These are phyloP conservation scores for Pangasianodon gigas DNA, from an alignment of 2,113 vertebrate species.

Conservation along the genomic window DNA sequence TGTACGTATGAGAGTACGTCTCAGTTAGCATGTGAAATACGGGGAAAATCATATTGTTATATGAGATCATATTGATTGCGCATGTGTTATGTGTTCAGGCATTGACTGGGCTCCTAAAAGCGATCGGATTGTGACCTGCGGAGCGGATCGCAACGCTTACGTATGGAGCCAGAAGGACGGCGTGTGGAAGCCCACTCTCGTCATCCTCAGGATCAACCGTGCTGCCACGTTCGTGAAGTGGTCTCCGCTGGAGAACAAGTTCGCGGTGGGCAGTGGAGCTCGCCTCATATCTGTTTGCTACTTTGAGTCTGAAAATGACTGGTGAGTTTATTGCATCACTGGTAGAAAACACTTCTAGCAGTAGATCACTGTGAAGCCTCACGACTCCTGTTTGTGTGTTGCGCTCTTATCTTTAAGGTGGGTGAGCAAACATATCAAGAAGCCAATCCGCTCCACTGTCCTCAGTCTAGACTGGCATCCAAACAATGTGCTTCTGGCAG, in stretches of 20 bases:
- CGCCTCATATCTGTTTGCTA: slow-evolving; percentile 98
- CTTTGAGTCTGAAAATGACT: slow-evolving; percentile 99
- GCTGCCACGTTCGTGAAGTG: slow-evolving; percentile 98
- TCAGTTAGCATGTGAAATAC: not conserved
- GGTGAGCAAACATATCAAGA: slow-evolving; percentile 99
- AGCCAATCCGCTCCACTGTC: slow-evolving; percentile 95
- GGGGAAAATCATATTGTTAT: too few relatives aligned
- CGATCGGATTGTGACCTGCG: slow-evolving; percentile 96
- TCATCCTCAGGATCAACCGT: slow-evolving; percentile 96
- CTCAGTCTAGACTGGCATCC: slow-evolving; percentile 99
- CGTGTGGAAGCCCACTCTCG: slow-evolving; percentile 95
- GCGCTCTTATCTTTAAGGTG: slow-evolving; percentile 77
- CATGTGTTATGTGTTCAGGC: slow-evolving; percentile 68
- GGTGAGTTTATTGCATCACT: slow-evolving; percentile 73
- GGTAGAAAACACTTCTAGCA: not conserved
- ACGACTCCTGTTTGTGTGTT: not conserved
- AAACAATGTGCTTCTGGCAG: slow-evolving; percentile 96
- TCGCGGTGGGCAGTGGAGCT: slow-evolving; percentile 96
- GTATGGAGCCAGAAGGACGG: slow-evolving; percentile 99
- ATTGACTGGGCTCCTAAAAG: slow-evolving; percentile 99
- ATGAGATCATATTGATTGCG: not conserved
- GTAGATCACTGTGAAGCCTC: not conserved
- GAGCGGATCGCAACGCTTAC: slow-evolving; percentile 95
- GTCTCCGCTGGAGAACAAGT: slow-evolving; percentile 98
- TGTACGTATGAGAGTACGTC: not conserved